Percentiles rank a stretch among this genome's conserved stretches.
These are phyloP conservation scores for Myopa tessellatipennis DNA, from an alignment of 2,888 invertebrate genomes.

Conservation along the genomic window DNA sequence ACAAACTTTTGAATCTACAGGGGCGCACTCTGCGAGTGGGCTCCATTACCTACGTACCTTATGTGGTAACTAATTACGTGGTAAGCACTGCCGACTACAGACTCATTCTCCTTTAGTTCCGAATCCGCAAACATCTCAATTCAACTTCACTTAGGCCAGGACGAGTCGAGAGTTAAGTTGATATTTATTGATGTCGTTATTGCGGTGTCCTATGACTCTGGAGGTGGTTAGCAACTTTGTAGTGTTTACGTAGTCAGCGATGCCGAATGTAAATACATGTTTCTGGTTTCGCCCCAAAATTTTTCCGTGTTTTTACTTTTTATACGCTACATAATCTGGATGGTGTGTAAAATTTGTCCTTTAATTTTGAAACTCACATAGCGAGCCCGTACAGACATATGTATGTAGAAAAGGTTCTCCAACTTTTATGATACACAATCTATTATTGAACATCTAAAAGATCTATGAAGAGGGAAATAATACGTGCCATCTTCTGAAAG, in stretches of 20 bases:
- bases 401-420: too few relatives aligned
- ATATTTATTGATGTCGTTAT: constrained; percentile 55
- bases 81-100: constrained; percentile 56
- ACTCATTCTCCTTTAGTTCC: neutral
- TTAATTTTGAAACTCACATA: neutral
- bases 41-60: constrained; percentile 65
- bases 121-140: neutral
- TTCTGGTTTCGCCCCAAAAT: constrained; percentile 46
- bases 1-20: constrained; percentile 64
- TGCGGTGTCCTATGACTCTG: constrained; percentile 16
- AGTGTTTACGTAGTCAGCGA: constrained; percentile 46
- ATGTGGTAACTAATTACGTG: constrained; percentile 65
- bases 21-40: constrained; percentile 61
- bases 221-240: constrained; percentile 40
- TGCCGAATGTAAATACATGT: constrained; percentile 56
- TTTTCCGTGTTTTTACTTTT: constrained; percentile 27
- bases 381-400: neutral
- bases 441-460: too few relatives aligned
- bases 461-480: too few relatives aligned
- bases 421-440: too few relatives aligned
- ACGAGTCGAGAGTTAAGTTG: constrained; percentile 58
- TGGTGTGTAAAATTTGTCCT: too few relatives aligned
- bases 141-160: constrained; percentile 39
- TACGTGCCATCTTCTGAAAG: too few relatives aligned
- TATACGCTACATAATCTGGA: neutral